Evolutionary conservation across 1,140 invertebrate genomes (phyloP).

Genomic region (Diorhabda sublineata): DNA sequence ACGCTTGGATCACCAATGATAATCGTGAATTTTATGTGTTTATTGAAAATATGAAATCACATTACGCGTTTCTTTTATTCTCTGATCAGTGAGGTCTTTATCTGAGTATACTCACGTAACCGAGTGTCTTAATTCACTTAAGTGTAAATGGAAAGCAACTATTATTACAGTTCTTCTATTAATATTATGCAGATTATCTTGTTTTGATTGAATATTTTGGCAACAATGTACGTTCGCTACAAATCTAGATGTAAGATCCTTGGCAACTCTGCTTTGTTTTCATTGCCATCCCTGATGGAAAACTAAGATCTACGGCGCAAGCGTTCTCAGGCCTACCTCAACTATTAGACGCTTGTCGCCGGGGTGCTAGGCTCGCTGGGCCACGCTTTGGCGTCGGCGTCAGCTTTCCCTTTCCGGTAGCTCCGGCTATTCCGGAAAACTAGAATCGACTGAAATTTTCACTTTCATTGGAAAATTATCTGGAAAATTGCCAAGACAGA

Average conservation of each 20-base stretch:
- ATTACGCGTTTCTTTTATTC: too few species aligned
- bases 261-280: neutral
- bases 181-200: too few species aligned
- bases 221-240: neutral
- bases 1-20: too few species aligned
- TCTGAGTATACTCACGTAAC: too few species aligned
- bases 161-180: too few species aligned
- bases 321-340: slow-evolving; percentile 9
- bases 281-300: neutral
- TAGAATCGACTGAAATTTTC: slow-evolving; percentile 7
- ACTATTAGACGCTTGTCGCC: slow-evolving; percentile 14
- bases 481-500: neutral
- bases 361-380: slow-evolving; percentile 5
- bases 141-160: too few species aligned
- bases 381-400: slow-evolving; percentile 1
- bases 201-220: neutral
- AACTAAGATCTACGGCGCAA: neutral
- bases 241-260: neutral
- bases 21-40: too few species aligned
- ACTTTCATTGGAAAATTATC: slow-evolving; percentile 1
- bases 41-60: too few species aligned
- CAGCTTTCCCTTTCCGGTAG: slow-evolving; percentile 12
- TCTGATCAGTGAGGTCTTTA: too few species aligned
- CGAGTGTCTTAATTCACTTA: too few species aligned
- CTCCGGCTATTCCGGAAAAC: neutral